Percentiles rank a stretch among this genome's conserved stretches.
phyloP scores from a whole-genome alignment of 37 sponge, comb jelly and placozoan species.

The Aplysina aerophoba region DNA sequence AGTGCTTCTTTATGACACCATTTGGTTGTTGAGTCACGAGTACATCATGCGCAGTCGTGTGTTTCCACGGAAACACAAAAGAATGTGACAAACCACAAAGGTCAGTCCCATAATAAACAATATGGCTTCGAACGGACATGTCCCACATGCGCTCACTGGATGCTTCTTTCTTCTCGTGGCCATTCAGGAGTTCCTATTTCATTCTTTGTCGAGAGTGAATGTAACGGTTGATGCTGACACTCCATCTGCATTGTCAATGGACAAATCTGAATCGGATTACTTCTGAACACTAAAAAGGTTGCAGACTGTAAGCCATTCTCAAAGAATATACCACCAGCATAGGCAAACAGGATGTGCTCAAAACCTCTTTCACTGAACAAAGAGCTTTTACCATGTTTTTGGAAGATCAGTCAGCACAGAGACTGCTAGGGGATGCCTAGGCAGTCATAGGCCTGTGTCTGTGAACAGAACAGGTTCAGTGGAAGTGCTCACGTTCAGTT shows the following conservation, averaged over 20 bases:
- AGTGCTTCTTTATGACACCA: too few species aligned
- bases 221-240: background rate
- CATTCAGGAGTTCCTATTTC: too few species aligned
- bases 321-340: background rate
- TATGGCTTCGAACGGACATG: too few species aligned
- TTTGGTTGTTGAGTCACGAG: too few species aligned
- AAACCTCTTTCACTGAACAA: background rate
- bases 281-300: background rate
- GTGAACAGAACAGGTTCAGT: background rate
- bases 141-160: too few species aligned
- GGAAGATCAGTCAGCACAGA: background rate
- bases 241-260: too few species aligned
- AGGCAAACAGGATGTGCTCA: background rate
- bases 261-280: background rate
- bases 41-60: too few species aligned
- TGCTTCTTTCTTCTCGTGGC: too few species aligned
- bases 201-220: background rate
- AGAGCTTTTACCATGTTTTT: slow-evolving; percentile 11
- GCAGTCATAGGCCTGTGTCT: background rate
- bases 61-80: too few species aligned
- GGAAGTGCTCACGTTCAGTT: slow-evolving; percentile 10
- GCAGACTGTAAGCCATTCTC: background rate
- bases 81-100: too few species aligned
- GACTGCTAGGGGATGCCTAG: slow-evolving; percentile 5
- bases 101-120: too few species aligned